Evolutionary conservation across 2,113 vertebrate species (phyloP).

Genomic region (Sialia sialis): DNA sequence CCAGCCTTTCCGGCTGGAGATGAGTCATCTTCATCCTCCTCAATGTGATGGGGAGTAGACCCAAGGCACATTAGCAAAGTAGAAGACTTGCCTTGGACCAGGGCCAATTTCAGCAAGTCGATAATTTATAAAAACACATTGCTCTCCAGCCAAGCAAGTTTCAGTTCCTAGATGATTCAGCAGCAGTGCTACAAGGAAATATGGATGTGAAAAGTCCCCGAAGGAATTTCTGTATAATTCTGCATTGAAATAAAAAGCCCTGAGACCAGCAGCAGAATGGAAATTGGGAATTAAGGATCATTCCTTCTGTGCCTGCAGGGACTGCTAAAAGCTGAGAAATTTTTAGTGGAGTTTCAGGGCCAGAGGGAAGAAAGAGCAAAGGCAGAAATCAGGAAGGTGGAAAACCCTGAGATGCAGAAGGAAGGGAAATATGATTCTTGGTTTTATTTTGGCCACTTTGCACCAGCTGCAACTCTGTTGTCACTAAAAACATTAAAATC

Average conservation of each 20-base stretch:
- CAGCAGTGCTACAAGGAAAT: slow-evolving; percentile 18
- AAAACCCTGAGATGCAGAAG: neutral
- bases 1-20: neutral
- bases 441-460: neutral
- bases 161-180: slow-evolving; percentile 54
- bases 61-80: neutral
- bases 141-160: slow-evolving; percentile 26
- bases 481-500: neutral
- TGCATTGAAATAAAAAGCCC: neutral
- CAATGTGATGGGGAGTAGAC: neutral
- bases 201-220: neutral
- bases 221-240: slow-evolving; percentile 4
- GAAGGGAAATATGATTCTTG: neutral
- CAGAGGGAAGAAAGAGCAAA: neutral
- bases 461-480: neutral
- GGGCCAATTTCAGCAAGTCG: neutral
- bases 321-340: neutral
- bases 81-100: slow-evolving; percentile 6
- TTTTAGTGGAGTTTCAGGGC: neutral
- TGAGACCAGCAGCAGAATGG: neutral
- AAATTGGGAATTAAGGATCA: neutral
- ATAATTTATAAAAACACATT: slow-evolving; percentile 12
- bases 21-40: neutral
- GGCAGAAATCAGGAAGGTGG: neutral
- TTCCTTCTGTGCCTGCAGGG: neutral